Conservation (phyloP, 2,113 vertebrate species). For the Dendropsophus ebraccatus region DNA sequence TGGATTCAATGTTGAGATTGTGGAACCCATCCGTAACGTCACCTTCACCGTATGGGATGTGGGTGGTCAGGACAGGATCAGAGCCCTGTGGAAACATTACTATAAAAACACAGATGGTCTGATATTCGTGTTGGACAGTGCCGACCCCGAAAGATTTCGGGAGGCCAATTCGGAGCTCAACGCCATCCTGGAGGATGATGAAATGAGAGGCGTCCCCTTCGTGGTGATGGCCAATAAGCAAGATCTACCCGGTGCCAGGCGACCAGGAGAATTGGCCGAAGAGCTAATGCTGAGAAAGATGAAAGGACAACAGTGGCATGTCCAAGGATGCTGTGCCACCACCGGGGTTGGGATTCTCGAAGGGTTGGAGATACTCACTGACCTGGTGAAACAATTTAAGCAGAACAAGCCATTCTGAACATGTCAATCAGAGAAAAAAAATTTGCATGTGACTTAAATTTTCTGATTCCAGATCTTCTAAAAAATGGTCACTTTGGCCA, state of each 20-base stretch:
- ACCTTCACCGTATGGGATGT: constrained; percentile 62
- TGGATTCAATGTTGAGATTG: constrained; percentile 60
- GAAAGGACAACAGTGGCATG: constrained; percentile 49
- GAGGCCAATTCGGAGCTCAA: constrained; percentile 55
- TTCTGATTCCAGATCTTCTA: neutral
- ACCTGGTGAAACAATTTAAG: constrained; percentile 55
- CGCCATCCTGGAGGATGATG: constrained; percentile 3
- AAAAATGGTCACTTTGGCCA: too few species aligned
- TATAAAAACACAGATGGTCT: constrained; percentile 54
- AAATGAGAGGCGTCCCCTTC: constrained; percentile 57
- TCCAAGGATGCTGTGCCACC: constrained; percentile 60
- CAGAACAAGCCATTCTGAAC: constrained; percentile 13
- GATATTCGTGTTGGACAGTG: constrained; percentile 61
- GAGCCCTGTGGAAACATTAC: constrained; percentile 57
- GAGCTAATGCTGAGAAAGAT: constrained; percentile 45
- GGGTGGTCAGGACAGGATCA: constrained; percentile 40
- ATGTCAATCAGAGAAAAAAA: neutral
- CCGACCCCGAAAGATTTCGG: constrained; percentile 48
- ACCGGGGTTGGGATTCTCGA: constrained; percentile 60
- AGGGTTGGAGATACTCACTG: constrained; percentile 57
- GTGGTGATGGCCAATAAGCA: constrained; percentile 63
- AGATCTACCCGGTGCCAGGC: constrained; percentile 59
- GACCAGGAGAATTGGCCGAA: constrained; percentile 53
- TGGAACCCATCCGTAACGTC: constrained; percentile 52
- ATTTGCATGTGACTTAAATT: neutral